Evolutionary conservation across 2,797 vertebrate genomes (phyloP), one percentile per base, ranked within the genome.

Genomic region (Alcedo atthis): DNA sequence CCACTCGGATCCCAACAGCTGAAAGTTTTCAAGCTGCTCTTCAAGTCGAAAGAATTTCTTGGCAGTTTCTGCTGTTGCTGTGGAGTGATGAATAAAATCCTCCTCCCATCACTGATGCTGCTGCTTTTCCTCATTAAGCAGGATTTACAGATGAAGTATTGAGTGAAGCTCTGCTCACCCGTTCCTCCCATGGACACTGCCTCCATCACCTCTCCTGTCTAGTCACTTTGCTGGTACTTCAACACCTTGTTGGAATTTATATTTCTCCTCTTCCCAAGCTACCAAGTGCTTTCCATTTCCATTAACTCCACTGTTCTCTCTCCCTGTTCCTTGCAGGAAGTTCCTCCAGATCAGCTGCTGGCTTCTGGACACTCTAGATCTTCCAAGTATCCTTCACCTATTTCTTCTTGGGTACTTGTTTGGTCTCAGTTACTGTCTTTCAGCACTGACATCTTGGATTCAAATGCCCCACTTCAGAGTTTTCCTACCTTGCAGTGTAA

Each of bases 401-500:
- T 10, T 68, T 22, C 5, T 33, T 33, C 14, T 8, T 24, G 10
- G 13, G 11, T 3, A 12, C 28, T 55, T 48, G 8, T 19, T 43
- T 73, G 3, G 20, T 43, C 75, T 67, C 63, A 66, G 6, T 35
- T 32, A 48, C 2, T 12, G 12, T n/a, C 81, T 45, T 70, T 54
- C 78, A 90, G 25, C 48, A 49, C 15, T 2, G 10, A 25, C 55
- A 46, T 3, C 35, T 49, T 43, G 7, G 0, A 32, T n/a, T 37
- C n/a, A 8, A 49, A 15, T 1, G 16, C 25, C 78, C 18, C 26
- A 14, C 35, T 40, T 45, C 12, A 32, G 5, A 10, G 13, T 11
- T n/a, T 33, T 40, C 57, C 33, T 10, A 24, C 8, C 42, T 33
- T 11, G 12, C 2, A 1, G 28, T 1, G 24, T 4, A 51, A 8